phyloP scores from a whole-genome alignment of 2,113 vertebrate genomes.

The Crypturellus undulatus region DNA sequence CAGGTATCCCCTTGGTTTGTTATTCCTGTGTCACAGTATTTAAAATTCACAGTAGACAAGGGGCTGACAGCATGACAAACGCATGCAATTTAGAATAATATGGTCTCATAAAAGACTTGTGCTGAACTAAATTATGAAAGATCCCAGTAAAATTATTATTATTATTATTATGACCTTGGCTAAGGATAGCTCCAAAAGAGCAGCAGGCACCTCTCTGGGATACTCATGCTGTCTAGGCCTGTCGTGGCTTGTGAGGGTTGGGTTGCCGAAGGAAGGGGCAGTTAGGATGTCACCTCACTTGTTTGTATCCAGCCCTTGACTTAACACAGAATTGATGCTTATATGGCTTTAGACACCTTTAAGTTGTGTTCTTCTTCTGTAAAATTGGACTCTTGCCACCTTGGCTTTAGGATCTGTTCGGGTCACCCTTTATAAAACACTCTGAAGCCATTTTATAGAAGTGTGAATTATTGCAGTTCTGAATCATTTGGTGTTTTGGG shows the following conservation, averaged over 20 bases:
- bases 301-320: background rate
- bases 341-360: background rate
- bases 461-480: background rate
- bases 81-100: background rate
- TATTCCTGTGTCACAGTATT: background rate
- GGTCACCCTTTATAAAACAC: background rate
- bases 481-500: background rate
- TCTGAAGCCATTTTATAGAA: background rate
- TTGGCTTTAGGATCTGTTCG: background rate
- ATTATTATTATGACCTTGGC: background rate
- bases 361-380: background rate
- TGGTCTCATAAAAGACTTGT: background rate
- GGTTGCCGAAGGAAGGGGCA: background rate
- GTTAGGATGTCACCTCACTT: background rate
- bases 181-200: background rate
- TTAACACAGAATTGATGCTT: accelerated
- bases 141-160: background rate
- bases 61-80: background rate
- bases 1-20: background rate
- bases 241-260: background rate
- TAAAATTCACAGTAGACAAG: background rate
- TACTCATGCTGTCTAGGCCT: accelerated
- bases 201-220: background rate
- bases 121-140: background rate
- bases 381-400: accelerated